Evolutionary conservation across 2,113 vertebrate genomes (phyloP).

Genomic region (Paedocypris sp.): DNA sequence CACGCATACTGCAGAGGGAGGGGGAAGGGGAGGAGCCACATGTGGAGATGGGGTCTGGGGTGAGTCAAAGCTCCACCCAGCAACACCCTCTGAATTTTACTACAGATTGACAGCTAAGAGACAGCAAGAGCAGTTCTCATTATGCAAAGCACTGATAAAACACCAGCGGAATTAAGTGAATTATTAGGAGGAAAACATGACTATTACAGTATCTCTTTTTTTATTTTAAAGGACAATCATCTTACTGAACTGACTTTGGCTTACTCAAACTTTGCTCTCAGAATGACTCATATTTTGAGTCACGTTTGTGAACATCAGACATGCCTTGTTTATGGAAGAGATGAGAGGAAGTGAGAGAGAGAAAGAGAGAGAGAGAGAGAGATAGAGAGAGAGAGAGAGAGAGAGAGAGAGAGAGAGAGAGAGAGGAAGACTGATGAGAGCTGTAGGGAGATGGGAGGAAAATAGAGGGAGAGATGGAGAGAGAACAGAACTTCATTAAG

Average conservation of each 20-base stretch:
- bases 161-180: too few relatives aligned
- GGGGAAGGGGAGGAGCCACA: constrained; percentile 46
- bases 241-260: constrained; percentile 20
- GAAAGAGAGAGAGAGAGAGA: background rate
- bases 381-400: background rate
- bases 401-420: background rate
- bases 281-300: constrained; percentile 5
- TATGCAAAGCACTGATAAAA: background rate
- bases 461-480: background rate
- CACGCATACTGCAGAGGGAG: constrained; percentile 66
- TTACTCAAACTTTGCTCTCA: background rate
- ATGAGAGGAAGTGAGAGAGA: constrained; percentile 1
- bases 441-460: background rate
- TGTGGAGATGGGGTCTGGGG: constrained; percentile 14
- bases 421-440: background rate
- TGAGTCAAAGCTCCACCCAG: constrained; percentile 45
- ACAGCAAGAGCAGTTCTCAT: constrained; percentile 38
- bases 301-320: background rate
- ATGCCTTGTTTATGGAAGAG: background rate
- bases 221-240: background rate
- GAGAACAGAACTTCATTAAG: constrained; percentile 17
- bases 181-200: too few relatives aligned
- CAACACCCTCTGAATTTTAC: constrained; percentile 36
- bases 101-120: constrained; percentile 49
- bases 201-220: too few relatives aligned